Conservation (phyloP, 2,797 vertebrate species). For the Craterocephalus amniculus region DNA sequence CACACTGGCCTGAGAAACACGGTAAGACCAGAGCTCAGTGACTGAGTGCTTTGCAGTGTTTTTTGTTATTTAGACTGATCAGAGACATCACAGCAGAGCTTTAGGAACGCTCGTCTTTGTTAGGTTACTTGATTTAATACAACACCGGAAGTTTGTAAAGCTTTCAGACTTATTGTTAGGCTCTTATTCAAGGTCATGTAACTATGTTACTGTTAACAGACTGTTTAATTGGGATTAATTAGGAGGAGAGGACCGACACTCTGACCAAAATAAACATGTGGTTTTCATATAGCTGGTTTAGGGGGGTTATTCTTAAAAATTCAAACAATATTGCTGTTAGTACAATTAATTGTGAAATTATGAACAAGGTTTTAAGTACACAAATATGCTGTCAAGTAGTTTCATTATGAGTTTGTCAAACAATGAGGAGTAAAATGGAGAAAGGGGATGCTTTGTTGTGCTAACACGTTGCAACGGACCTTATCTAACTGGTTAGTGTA, state of each 20-base stretch:
- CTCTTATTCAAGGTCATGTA: background rate
- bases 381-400: background rate
- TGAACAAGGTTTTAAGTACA: rapidly evolving
- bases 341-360: background rate
- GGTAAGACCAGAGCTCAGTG: conserved; percentile 46
- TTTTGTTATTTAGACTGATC: background rate
- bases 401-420: background rate
- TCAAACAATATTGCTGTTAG: background rate
- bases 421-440: background rate
- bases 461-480: no score
- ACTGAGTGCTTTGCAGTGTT: background rate
- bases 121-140: background rate
- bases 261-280: background rate
- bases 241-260: background rate
- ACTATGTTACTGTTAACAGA: background rate
- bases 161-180: background rate
- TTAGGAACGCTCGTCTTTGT: background rate
- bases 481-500: no score
- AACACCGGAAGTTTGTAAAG: background rate
- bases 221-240: background rate
- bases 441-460: background rate
- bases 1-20: conserved; percentile 15
- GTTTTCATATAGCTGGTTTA: background rate
- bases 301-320: background rate
- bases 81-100: background rate